phyloP scores from a whole-genome alignment of 2,888 invertebrate species.

The Stratiomys singularior region DNA sequence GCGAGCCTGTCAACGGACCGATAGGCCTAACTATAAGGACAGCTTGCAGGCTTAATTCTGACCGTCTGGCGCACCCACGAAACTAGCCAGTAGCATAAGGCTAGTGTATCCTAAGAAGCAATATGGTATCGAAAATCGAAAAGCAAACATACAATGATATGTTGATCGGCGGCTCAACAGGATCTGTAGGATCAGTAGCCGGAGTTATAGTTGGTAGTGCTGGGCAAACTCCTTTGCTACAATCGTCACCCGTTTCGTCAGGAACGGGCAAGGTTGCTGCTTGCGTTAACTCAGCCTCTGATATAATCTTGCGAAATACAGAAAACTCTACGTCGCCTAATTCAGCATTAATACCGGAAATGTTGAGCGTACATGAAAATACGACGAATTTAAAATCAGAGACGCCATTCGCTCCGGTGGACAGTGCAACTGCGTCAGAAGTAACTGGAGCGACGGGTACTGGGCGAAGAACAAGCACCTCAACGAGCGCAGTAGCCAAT shows the following conservation, averaged over 20 bases:
- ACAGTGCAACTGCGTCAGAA: neutral
- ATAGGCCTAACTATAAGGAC: too few relatives aligned
- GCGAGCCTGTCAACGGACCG: neutral
- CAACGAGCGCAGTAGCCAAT: neutral
- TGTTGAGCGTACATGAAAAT: neutral
- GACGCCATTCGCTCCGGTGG: neutral
- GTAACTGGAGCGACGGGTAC: neutral
- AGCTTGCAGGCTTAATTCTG: neutral
- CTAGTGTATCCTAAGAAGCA: neutral
- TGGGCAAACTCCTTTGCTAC: neutral
- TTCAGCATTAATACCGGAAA: neutral
- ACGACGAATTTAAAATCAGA: neutral
- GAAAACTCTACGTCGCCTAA: neutral
- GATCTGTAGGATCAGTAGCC: neutral
- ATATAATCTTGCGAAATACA: neutral
- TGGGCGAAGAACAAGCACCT: neutral
- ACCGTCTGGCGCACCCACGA: too few relatives aligned
- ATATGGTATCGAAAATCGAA: constrained; percentile 41
- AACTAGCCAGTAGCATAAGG: too few relatives aligned
- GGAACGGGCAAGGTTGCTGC: neutral
- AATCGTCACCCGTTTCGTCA: neutral
- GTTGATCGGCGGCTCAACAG: neutral
- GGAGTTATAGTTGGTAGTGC: neutral
- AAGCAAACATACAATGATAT: constrained; percentile 29
- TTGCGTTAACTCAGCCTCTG: neutral